Base-by-base conservation (phyloP, 2,888 invertebrate genomes). In the Uloborus plumipes region DNA sequence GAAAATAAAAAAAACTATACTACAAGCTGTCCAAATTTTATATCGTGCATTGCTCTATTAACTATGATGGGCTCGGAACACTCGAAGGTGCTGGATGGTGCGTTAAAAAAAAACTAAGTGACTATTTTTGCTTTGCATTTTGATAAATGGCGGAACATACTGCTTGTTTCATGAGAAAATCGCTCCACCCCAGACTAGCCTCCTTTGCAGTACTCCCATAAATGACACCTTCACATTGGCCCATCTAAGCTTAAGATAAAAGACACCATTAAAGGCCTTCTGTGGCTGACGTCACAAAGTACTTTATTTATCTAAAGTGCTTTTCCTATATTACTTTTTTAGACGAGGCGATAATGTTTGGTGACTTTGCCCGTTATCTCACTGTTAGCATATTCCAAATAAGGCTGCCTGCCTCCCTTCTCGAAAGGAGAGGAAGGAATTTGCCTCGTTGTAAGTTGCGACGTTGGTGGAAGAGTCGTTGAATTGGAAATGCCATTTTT, bases 271-370 rank as follows among this genome's bases (percentile, higher is more conserved):
- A 80, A 77, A 55, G 61, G 53, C 64, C 55, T 39, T 53, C 65
- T 50, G 58, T 39, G 7, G 7, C 39, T 80, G 79, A 80, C 79
- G 79, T 73, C 79, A 80, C 50, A 50, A 49, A 61, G 73, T 26
- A 22, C 73, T 73, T 73, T 73, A 80, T 80, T 80, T 80, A 80
- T 73, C 79, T 80, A 73, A 80, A 80, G 79, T 73, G 79, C 79
- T 80, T 67, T 80, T 80, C 50, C 61, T 72, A 80, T 80, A 73
- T 80, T 73, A 69, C 67, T 73, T 73, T 76, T 69, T 80, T 16
- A 66, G 53, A 65, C 39, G 61, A 47, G 78, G 65, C 47, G 61
- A 65, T 79, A 66, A 72, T 79, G 70, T 66, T 72, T 66, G 61
- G 31, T 79, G 72, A 79, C 72, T 70, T 49, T 47, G 18, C 31